Percentiles rank a stretch among this genome's conserved stretches.
phyloP scores from a whole-genome alignment of 2,797 vertebrate genomes.

The Myotis daubentonii region DNA sequence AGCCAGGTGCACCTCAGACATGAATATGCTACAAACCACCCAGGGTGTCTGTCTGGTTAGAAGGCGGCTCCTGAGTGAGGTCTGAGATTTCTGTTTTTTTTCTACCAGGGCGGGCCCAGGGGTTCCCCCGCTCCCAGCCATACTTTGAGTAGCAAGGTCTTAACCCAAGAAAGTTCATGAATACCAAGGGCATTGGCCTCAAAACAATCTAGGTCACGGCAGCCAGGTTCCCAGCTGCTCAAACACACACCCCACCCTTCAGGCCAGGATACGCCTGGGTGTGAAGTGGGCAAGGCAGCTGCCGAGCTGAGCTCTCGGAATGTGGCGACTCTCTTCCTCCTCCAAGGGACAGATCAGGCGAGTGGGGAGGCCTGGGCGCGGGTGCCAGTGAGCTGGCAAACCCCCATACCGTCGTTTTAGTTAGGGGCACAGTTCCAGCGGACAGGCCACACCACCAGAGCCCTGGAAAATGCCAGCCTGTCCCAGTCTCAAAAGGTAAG shows the following conservation, averaged over 20 bases:
- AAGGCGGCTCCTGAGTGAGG: not conserved
- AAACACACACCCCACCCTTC: not conserved
- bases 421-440: not conserved
- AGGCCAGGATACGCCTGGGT: not conserved
- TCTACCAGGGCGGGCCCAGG: accelerated
- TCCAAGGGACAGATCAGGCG: accelerated
- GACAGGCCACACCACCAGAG: not conserved
- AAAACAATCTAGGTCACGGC: not conserved
- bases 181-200: not conserved
- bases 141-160: not conserved
- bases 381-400: not conserved
- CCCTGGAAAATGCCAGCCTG: not conserved
- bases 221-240: not conserved
- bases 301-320: not conserved
- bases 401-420: not conserved
- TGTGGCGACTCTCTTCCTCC: too few relatives aligned
- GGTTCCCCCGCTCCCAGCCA: not conserved
- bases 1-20: not conserved
- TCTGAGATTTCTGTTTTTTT: not conserved
- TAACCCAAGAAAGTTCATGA: not conserved
- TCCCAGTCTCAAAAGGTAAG: not conserved
- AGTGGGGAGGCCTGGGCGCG: not conserved
- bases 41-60: not conserved
- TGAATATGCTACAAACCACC: not conserved
- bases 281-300: not conserved